Conservation (phyloP, 2,797 vertebrate species). For the Ispidina lecontei region DNA sequence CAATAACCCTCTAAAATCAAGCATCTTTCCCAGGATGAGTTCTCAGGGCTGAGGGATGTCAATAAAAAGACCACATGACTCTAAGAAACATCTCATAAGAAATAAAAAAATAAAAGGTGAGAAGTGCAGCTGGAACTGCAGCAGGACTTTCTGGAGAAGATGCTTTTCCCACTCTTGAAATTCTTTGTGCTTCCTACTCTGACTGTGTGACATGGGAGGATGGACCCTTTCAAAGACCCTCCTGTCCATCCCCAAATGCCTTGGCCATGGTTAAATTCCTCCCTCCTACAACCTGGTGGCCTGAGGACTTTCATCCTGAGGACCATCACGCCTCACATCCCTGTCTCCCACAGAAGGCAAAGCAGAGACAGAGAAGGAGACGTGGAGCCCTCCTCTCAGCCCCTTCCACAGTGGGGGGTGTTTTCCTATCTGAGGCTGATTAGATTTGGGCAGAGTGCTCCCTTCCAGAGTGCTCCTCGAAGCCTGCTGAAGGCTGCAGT, state of each 20-base stretch:
- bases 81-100: background rate
- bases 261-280: background rate
- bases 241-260: background rate
- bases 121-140: background rate
- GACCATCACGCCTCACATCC: background rate
- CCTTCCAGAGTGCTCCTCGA: conserved; percentile 40
- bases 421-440: conserved; percentile 62
- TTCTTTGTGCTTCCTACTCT: background rate
- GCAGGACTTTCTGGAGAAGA: background rate
- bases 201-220: background rate
- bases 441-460: conserved; percentile 24
- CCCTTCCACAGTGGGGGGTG: background rate
- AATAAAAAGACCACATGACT: background rate
- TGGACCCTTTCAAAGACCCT: background rate
- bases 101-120: background rate
- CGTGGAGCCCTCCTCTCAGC: background rate
- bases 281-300: background rate
- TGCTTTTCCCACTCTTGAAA: background rate
- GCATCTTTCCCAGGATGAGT: background rate
- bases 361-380: background rate
- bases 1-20: background rate
- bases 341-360: background rate
- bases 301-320: background rate
- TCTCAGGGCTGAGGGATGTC: background rate
- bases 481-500: background rate